These are phyloP conservation scores for Beris chalybata DNA, from an alignment of 2,888 invertebrate genomes.

Conservation along the genomic window DNA sequence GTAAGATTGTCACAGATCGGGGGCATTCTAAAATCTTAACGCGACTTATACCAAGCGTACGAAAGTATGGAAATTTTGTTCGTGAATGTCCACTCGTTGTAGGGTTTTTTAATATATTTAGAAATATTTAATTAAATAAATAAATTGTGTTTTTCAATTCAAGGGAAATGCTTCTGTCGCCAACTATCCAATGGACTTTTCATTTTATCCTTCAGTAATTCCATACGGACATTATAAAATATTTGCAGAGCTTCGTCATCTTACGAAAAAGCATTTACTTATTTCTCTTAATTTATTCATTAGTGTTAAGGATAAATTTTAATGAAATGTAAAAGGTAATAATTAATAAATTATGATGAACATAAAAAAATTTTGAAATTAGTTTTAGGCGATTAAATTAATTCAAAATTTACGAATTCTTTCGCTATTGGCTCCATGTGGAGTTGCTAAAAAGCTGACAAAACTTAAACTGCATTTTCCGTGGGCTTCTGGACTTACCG, in stretches of 20 bases:
- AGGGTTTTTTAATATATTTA: not conserved
- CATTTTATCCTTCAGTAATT: not conserved
- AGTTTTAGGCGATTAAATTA: too few relatives aligned
- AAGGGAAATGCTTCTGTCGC: not conserved
- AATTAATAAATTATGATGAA: too few relatives aligned
- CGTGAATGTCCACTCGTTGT: not conserved
- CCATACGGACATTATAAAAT: not conserved
- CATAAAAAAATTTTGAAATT: too few relatives aligned
- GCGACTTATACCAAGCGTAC: not conserved
- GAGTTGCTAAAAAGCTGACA: too few relatives aligned
- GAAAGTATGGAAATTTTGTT: slow-evolving; percentile 2
- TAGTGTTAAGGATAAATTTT: too few relatives aligned
- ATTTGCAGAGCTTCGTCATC: not conserved
- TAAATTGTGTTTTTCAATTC: not conserved
- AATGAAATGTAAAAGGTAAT: too few relatives aligned
- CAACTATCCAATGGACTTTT: slow-evolving; percentile 5
- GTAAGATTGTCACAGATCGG: not conserved
- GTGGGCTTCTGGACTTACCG: too few relatives aligned
- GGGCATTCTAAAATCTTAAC: not conserved
- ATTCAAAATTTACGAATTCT: too few relatives aligned
- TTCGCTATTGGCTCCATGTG: too few relatives aligned
- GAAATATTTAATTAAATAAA: not conserved
- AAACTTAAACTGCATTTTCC: too few relatives aligned
- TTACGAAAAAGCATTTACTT: too few relatives aligned
- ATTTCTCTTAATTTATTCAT: too few relatives aligned